Percentiles rank a stretch among this genome's conserved stretches.
Conservation (phyloP, 2,888 invertebrate species). For the Mythimna lalbum region DNA sequence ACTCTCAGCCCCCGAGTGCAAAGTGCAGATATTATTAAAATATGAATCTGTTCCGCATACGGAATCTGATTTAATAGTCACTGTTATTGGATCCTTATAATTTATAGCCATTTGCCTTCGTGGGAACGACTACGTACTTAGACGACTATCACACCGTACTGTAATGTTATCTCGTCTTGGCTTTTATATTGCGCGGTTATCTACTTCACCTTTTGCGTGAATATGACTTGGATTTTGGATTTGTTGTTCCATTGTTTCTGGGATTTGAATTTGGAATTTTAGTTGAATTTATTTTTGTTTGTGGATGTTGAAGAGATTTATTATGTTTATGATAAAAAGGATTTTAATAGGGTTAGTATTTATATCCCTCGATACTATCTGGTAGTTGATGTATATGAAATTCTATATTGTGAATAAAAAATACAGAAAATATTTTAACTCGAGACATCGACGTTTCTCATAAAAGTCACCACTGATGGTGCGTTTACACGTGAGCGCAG, state of each 20-base stretch:
- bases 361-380: too few species aligned
- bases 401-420: too few species aligned
- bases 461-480: background rate
- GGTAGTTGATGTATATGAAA: too few species aligned
- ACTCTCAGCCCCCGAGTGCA: slow-evolving; percentile 52
- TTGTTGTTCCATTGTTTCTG: slow-evolving; percentile 29
- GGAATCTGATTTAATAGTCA: slow-evolving; percentile 86
- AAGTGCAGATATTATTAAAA: slow-evolving; percentile 73
- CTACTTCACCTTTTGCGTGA: slow-evolving; percentile 35
- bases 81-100: slow-evolving; percentile 86
- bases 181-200: slow-evolving; percentile 48
- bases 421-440: too few species aligned
- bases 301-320: background rate
- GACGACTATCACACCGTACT: slow-evolving; percentile 58
- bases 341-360: too few species aligned
- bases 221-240: slow-evolving; percentile 39
- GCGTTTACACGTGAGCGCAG: too few species aligned
- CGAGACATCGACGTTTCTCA: background rate
- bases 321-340: too few species aligned
- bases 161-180: slow-evolving; percentile 46
- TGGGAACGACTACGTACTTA: slow-evolving; percentile 77
- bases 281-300: background rate
- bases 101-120: slow-evolving; percentile 82
- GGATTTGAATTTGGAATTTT: background rate
- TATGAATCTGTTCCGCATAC: slow-evolving; percentile 76